Evolutionary conservation across 2,113 vertebrate genomes (phyloP).

Genomic region (Atrichornis clamosus): DNA sequence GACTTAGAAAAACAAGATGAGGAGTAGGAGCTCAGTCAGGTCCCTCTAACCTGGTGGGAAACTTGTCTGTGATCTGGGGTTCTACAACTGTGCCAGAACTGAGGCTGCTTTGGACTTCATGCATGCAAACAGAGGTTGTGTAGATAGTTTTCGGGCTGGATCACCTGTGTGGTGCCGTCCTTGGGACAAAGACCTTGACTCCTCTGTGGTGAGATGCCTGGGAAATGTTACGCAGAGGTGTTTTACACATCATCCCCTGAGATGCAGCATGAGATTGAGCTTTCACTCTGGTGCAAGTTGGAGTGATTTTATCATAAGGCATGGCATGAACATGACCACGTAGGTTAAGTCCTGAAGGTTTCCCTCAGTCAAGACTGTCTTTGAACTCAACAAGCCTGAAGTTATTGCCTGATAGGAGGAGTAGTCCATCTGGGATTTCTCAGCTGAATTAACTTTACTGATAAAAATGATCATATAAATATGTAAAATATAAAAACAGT

Average conservation of each 20-base stretch:
- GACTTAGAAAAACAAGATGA: accelerated
- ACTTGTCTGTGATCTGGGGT: accelerated
- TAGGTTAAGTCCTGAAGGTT: conserved; percentile 37
- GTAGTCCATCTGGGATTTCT: conserved; percentile 21
- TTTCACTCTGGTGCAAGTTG: neutral
- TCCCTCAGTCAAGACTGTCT: conserved; percentile 26
- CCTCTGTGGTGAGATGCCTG: neutral
- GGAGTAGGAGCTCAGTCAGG: neutral
- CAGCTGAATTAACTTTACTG: conserved; percentile 23
- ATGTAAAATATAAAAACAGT: neutral
- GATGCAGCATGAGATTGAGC: neutral
- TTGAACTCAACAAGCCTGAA: conserved; percentile 33
- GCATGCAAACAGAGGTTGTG: accelerated
- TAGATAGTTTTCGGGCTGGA: neutral
- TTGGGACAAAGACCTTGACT: neutral
- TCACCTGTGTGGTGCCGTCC: neutral
- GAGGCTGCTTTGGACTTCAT: neutral
- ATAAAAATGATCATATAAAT: conserved; percentile 29
- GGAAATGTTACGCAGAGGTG: neutral
- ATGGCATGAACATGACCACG: neutral
- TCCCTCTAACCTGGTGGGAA: neutral
- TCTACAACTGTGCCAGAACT: neutral
- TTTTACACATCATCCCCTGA: neutral
- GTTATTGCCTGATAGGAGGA: conserved; percentile 21
- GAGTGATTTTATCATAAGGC: neutral